Percentiles rank a stretch among this genome's conserved stretches.
Conservation (phyloP, 2,888 invertebrate genomes). For the Polydrusus pterygomalis region DNA sequence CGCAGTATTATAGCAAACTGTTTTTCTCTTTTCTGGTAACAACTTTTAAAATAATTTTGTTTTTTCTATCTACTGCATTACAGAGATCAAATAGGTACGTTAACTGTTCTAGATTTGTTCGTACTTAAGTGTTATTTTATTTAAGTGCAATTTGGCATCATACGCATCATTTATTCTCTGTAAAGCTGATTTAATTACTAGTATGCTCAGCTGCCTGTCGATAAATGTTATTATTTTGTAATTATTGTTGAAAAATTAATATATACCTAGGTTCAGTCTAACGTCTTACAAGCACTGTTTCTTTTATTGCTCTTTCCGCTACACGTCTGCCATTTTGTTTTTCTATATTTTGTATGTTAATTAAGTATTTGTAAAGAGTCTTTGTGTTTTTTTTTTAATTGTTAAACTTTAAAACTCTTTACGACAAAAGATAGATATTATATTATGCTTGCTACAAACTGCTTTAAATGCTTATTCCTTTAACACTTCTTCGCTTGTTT, state of each 20-base stretch:
- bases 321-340: neutral
- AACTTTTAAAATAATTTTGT: slow-evolving; percentile 62
- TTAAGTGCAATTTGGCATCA: slow-evolving; percentile 40
- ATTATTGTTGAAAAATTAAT: slow-evolving; percentile 33
- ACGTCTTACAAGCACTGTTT: slow-evolving; percentile 56
- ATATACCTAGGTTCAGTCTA: slow-evolving; percentile 70
- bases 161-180: slow-evolving; percentile 49
- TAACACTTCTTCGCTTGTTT: neutral
- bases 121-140: slow-evolving; percentile 54
- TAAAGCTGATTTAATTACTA: slow-evolving; percentile 41
- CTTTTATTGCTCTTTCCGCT: slow-evolving; percentile 27
- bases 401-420: slow-evolving; percentile 9
- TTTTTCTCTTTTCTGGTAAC: slow-evolving; percentile 58
- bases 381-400: neutral
- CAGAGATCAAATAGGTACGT: slow-evolving; percentile 73
- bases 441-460: slow-evolving; percentile 7
- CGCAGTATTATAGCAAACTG: slow-evolving; percentile 43
- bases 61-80: slow-evolving; percentile 70
- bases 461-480: slow-evolving; percentile 8
- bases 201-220: slow-evolving; percentile 40
- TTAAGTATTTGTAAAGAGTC: slow-evolving; percentile 18
- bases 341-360: neutral
- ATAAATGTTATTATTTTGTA: slow-evolving; percentile 50
- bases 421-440: neutral
- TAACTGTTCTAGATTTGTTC: slow-evolving; percentile 61